Conservation (phyloP, 2,888 invertebrate genomes). For the Julus scandinavius region DNA sequence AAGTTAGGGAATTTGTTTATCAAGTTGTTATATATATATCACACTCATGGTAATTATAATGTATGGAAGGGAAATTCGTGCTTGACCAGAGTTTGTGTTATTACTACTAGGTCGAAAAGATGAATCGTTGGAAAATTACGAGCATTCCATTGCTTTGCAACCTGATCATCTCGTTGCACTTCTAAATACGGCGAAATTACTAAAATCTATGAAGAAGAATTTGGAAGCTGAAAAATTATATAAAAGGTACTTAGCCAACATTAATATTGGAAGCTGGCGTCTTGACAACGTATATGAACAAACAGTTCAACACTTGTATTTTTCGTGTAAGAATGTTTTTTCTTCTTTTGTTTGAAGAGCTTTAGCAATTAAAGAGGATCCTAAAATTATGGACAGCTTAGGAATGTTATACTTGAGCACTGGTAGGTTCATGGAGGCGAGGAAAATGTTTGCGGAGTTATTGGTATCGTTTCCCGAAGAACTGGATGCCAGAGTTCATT, state of each 20-base stretch:
- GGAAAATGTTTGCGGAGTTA: constrained; percentile 54
- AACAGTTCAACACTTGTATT: background rate
- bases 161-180: constrained; percentile 80
- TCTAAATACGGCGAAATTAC: constrained; percentile 70
- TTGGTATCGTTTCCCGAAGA: constrained; percentile 57
- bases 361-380: constrained; percentile 56
- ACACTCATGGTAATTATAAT: no score
- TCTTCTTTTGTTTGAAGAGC: constrained; percentile 50
- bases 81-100: background rate
- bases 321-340: background rate
- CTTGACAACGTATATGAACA: no score
- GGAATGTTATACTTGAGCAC: constrained; percentile 57
- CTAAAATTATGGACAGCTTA: constrained; percentile 57
- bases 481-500: constrained; percentile 58
- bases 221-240: constrained; percentile 57
- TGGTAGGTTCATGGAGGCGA: constrained; percentile 57
- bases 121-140: constrained; percentile 71
- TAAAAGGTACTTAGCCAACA: constrained; percentile 53
- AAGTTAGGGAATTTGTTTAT: no score
- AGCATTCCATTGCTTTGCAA: constrained; percentile 74
- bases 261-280: background rate
- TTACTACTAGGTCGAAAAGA: constrained; percentile 69
- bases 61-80: background rate
- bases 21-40: no score
- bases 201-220: constrained; percentile 55